phyloP scores from a whole-genome alignment of 2,888 invertebrate genomes.

The Sphinx pinastri region DNA sequence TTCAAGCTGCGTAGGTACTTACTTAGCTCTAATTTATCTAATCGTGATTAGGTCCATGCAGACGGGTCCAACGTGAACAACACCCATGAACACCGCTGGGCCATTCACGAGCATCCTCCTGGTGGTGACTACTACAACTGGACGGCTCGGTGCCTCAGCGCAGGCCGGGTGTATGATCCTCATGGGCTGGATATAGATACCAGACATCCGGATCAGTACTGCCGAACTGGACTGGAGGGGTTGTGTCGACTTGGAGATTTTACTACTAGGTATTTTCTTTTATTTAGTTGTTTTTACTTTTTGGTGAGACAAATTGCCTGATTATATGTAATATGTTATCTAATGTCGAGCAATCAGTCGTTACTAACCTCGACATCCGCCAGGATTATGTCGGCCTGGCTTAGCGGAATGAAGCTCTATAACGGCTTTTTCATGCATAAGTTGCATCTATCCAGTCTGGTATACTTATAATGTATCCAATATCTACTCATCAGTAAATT shows the following conservation, averaged over 20 bases:
- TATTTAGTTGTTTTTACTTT: neutral
- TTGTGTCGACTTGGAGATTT: slow-evolving; percentile 91
- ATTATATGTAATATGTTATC: too few relatives aligned
- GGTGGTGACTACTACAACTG: slow-evolving; percentile 96
- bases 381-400: too few relatives aligned
- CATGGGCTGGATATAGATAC: slow-evolving; percentile 87
- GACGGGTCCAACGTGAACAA: slow-evolving; percentile 92
- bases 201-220: slow-evolving; percentile 83
- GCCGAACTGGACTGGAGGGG: slow-evolving; percentile 82
- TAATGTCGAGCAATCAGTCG: too few relatives aligned
- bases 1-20: too few relatives aligned
- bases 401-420: too few relatives aligned
- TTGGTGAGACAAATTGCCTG: too few relatives aligned
- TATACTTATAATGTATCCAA: too few relatives aligned
- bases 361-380: too few relatives aligned
- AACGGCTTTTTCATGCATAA: too few relatives aligned
- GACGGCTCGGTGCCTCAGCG: slow-evolving; percentile 92
- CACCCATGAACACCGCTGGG: slow-evolving; percentile 91
- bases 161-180: slow-evolving; percentile 90
- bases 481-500: too few relatives aligned
- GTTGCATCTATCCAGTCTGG: too few relatives aligned
- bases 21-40: too few relatives aligned
- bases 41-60: slow-evolving; percentile 87
- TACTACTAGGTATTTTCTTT: slow-evolving; percentile 75
- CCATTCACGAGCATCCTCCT: slow-evolving; percentile 90